A percentile compares a stretch with the other conserved stretches of the same genome.
These are phyloP conservation scores for Panurus biarmicus DNA, from an alignment of 2,113 vertebrate genomes.

Conservation along the genomic window DNA sequence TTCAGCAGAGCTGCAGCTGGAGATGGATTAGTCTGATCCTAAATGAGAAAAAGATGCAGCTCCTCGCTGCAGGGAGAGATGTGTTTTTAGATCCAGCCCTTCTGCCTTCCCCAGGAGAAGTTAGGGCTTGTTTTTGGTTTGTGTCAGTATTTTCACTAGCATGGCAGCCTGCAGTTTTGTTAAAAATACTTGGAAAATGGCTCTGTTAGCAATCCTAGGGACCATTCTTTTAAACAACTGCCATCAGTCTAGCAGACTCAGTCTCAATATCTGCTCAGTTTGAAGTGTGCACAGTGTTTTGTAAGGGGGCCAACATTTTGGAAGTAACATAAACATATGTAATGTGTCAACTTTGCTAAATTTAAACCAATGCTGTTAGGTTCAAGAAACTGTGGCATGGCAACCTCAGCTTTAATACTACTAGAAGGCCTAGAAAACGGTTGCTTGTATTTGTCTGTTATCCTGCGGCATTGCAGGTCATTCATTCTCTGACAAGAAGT, in stretches of 20 bases:
- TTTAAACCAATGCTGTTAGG: neutral
- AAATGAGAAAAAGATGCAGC: neutral
- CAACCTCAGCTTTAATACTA: neutral
- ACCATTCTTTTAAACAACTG: neutral
- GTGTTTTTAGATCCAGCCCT: neutral
- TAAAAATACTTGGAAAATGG: neutral
- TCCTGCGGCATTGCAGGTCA: neutral
- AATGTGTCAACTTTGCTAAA: neutral
- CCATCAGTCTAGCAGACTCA: neutral
- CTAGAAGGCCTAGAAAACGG: neutral
- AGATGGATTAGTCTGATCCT: neutral
- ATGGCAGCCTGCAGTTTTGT: neutral
- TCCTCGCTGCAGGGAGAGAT: neutral
- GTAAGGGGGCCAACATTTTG: neutral
- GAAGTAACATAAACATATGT: neutral
- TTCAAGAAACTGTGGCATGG: neutral
- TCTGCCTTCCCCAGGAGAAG: neutral
- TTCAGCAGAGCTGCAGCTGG: neutral
- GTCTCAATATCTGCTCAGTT: neutral
- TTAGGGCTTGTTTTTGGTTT: neutral
- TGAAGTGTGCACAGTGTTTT: neutral
- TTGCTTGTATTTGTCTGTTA: neutral
- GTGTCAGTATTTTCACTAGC: neutral
- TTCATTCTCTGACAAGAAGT: constrained; percentile 2
- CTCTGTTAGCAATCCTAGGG: neutral